These are phyloP conservation scores for Zaprionus vittiger DNA, from an alignment of 1,140 invertebrate species.

Conservation along the genomic window DNA sequence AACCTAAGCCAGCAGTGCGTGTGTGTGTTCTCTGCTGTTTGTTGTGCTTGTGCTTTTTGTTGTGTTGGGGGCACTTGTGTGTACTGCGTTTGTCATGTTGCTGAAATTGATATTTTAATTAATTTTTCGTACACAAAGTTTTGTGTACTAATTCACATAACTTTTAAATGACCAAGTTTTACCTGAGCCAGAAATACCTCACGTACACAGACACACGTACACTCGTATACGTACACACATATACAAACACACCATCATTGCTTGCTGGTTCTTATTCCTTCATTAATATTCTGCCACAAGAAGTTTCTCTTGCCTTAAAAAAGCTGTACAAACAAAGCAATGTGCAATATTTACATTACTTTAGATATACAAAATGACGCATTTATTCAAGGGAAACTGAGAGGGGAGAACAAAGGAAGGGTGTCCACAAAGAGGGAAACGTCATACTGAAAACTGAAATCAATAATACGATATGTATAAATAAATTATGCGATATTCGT, in stretches of 20 bases:
- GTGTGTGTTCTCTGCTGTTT: slow-evolving; percentile 25
- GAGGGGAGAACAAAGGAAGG: not conserved
- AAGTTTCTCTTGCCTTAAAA: slow-evolving; percentile 23
- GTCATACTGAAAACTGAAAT: not conserved
- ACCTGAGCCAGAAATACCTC: slow-evolving; percentile 28
- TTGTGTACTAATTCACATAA: slow-evolving; percentile 48
- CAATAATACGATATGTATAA: not conserved
- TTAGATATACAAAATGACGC: not conserved
- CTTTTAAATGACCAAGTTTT: slow-evolving; percentile 70
- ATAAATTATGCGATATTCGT: not conserved
- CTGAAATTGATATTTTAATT: slow-evolving; percentile 77
- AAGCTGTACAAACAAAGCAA: not conserved
- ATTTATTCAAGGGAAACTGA: not conserved
- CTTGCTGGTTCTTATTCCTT: slow-evolving; percentile 45
- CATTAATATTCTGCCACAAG: slow-evolving; percentile 55
- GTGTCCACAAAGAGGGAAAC: not conserved
- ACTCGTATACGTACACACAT: not conserved
- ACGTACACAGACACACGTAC: not conserved
- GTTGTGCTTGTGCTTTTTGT: slow-evolving; percentile 1
- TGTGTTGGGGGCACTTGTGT: not conserved
- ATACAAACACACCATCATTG: not conserved
- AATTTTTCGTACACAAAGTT: slow-evolving; percentile 69
- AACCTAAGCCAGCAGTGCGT: not conserved
- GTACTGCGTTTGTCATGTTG: slow-evolving; percentile 52
- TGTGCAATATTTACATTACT: slow-evolving; percentile 4